phyloP scores from a whole-genome alignment of 92 coral and sea anemone genomes.

The Parazoanthus swiftii region DNA sequence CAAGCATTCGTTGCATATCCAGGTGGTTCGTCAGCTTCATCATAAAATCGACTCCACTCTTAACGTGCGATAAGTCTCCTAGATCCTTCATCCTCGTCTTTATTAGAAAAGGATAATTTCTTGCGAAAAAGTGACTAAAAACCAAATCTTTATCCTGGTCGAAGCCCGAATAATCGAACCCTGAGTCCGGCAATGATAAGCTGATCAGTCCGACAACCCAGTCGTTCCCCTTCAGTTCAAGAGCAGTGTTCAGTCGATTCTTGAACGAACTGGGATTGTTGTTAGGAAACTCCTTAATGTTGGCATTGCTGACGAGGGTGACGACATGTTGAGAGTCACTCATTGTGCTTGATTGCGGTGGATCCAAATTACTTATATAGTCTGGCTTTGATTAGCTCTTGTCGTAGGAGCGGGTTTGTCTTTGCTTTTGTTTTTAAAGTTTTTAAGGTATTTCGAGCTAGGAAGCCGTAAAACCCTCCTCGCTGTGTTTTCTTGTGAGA shows the following conservation, averaged over 20 bases:
- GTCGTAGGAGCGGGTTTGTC: no score
- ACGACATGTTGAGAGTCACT: background rate
- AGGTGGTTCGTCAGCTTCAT: background rate
- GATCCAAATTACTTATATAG: no score
- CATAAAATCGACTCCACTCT: constrained; percentile 1
- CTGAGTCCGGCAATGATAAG: background rate
- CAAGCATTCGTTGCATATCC: background rate
- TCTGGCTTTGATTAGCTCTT: background rate
- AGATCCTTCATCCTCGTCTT: background rate
- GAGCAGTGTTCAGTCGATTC: background rate
- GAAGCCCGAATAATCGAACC: constrained; percentile 5
- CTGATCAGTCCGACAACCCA: background rate
- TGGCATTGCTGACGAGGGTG: background rate
- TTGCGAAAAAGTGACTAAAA: background rate
- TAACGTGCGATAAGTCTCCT: no score
- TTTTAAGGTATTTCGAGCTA: no score
- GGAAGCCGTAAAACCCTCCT: background rate
- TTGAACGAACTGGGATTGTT: background rate
- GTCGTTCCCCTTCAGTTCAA: no score
- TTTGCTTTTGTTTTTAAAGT: no score
- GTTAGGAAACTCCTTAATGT: background rate
- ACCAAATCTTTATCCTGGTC: background rate
- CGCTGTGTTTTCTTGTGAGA: background rate
- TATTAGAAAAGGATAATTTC: background rate
- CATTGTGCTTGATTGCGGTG: no score